A percentile compares a stretch with the other conserved stretches of the same genome.
Evolutionary conservation across 2,888 invertebrate species (phyloP).

Genomic region (Drosophila anceps): DNA sequence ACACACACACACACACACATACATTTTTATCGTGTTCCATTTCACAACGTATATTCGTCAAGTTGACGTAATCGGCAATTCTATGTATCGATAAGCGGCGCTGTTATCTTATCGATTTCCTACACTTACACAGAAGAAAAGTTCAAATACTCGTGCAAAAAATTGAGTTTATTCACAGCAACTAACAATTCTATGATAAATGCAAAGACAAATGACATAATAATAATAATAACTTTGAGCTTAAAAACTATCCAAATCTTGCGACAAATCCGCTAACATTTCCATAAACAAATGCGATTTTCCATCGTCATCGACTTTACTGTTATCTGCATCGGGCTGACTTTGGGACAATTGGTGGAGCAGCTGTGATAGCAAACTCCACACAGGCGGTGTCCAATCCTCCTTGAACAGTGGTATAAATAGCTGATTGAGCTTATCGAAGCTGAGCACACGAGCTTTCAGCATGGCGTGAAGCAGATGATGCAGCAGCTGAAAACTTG

Average conservation of each 20-base stretch:
- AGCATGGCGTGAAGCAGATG: constrained; percentile 86
- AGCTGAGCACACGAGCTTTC: constrained; percentile 86
- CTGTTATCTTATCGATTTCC: constrained; percentile 46
- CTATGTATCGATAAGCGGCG: constrained; percentile 39
- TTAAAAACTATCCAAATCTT: constrained; percentile 82
- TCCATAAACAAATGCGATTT: constrained; percentile 85
- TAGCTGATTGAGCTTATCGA: constrained; percentile 88
- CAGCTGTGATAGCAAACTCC: constrained; percentile 74
- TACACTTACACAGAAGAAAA: not conserved
- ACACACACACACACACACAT: not conserved
- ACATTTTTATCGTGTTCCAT: constrained; percentile 17
- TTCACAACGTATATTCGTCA: constrained; percentile 41
- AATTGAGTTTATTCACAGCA: constrained; percentile 54
- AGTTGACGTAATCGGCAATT: constrained; percentile 47
- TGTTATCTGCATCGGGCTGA: constrained; percentile 8
- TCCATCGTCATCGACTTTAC: constrained; percentile 64
- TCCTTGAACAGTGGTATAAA: constrained; percentile 89
- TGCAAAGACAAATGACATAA: constrained; percentile 47
- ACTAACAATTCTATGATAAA: constrained; percentile 27
- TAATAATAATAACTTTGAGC: not conserved
- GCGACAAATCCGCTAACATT: constrained; percentile 84
- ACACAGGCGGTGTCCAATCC: constrained; percentile 87
- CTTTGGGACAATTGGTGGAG: constrained; percentile 68
- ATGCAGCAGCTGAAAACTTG: constrained; percentile 85
- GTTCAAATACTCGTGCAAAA: constrained; percentile 47